Base-by-base conservation (phyloP, 1,140 invertebrate genomes). In the Andricus grossulariae region DNA sequence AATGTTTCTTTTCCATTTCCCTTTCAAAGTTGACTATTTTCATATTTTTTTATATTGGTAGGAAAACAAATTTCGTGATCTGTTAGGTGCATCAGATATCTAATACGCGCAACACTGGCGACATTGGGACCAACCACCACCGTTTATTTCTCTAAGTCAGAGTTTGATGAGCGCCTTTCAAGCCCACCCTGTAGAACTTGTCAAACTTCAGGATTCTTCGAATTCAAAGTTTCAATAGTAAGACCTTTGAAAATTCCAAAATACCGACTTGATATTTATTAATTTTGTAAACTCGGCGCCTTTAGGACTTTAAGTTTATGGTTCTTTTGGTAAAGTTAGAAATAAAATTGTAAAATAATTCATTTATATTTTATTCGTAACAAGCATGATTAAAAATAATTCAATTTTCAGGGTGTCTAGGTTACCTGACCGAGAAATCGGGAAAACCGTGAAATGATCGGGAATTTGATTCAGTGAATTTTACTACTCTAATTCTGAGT, bases 161-260 rank as follows among this genome's bases (percentile, higher is more conserved):
- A 15, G 50, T 74, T 55, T 74, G 72, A 74, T 55, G 72, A 49
- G 72, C 51, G 32, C 21, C 51, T 54, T 55, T 49, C 25, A 74
- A 74, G 72, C 72, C 57, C 25, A 57, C 72, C 52, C 18, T 55
- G 32, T 55, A 55, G 55, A n/a, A 54, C 32, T 50, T 57, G 71
- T 52, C 50, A 55, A 74, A 50, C 55, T 39, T 74, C 15, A 32
- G 32, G 32, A 57, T 74, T 74, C 72, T 50, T 74, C 72, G 52
- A 74, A 74, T 3, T 32, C 72, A 45, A 74, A 45, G 55, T 55
- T 13, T 71, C 32, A 18, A 71, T 71, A 15, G 25, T n/a, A 45
- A 74, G 57, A 57, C 52, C 73, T 74, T 74, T 74, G 73, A 74
- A 74, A 74, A 60, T 74, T 57, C 32, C 2, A 50, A 74, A 66